Base-by-base conservation (phyloP, 2,113 vertebrate genomes). In the Elanoides forficatus region DNA sequence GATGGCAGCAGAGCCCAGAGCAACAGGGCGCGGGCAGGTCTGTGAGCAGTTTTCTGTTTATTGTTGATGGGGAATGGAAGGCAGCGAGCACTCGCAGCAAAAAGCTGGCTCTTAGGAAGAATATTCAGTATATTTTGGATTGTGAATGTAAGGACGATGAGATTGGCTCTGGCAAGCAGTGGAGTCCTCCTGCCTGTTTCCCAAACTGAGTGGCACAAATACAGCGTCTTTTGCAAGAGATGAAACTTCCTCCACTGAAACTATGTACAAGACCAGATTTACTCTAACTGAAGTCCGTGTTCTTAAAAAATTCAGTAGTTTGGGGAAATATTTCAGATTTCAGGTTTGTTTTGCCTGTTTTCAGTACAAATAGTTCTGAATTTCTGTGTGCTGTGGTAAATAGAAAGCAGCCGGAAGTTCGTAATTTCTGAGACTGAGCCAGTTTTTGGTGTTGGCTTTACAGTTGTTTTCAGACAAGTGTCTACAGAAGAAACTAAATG, bases 1-100 rank as follows among this genome's bases (percentile, higher is more conserved):
- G 95, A 81, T 96, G 97, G 97, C 95, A 97, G 97, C 97, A 98
- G 82, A 98, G 95, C 85, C 97, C 93, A 42, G 40, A 48, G 59
- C 81, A 96, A 74, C 9, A 2, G 48, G 30, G 56, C 5, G 1
- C 18, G 8, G 63, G 88, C 71, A 63, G 66, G 6, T 7, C 48
- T 20, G 47, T 5, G 40, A 87, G 63, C 17, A 5, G 4, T 8
- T 60, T 48, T 50, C 30, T 26, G 50, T 25, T 14, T 34, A 3
- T n/a, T 56, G 9, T 4, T 34, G 80, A 43, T 15, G 6, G 25
- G 1, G 7, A 55, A 17, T 4, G 22, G 72, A 86, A 56, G 30
- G 20, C 5, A 9, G 13, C 15, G 43, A 80, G 52, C 6, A 1
- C 59, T n/a, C 19, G 9, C 36, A 15, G 52, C 36, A 60, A 32